Conservation (phyloP, 35 echinoderm and acorn worm species). For the Holothuria glaberrima region DNA sequence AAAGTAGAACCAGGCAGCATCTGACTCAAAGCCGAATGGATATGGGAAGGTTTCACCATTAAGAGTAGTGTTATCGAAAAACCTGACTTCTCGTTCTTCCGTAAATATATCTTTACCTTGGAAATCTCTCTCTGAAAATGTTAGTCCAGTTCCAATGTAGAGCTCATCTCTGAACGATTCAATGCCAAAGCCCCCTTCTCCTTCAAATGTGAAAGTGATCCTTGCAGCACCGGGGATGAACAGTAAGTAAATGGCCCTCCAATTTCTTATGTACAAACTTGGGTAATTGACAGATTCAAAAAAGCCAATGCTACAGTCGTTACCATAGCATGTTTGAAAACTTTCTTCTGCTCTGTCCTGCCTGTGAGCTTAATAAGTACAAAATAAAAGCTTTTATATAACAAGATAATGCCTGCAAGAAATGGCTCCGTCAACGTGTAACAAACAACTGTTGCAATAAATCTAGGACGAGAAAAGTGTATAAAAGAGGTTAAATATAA, state of each 20-base stretch:
- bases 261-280: constrained; percentile 6
- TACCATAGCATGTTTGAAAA: constrained; percentile 68
- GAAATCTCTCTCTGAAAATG: not conserved
- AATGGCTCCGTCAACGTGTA: too few relatives aligned
- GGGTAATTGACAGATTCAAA: constrained; percentile 70
- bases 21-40: constrained; percentile 25
- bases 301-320: not conserved
- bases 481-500: too few relatives aligned
- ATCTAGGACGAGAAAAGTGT: too few relatives aligned
- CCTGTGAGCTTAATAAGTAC: too few relatives aligned
- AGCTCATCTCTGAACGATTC: constrained; percentile 73
- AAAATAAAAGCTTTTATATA: too few relatives aligned
- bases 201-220: constrained; percentile 56
- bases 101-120: not conserved
- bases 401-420: too few relatives aligned
- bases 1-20: constrained; percentile 35
- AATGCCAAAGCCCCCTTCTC: constrained; percentile 50
- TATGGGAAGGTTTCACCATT: not conserved
- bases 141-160: constrained; percentile 62
- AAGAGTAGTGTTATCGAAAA: constrained; percentile 38
- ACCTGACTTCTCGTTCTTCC: not conserved
- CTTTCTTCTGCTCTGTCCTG: not conserved
- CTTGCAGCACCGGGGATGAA: constrained; percentile 63
- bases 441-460: too few relatives aligned
- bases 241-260: constrained; percentile 55